These are phyloP conservation scores for Lamproptera curius DNA, from an alignment of 2,888 invertebrate genomes.

Conservation along the genomic window DNA sequence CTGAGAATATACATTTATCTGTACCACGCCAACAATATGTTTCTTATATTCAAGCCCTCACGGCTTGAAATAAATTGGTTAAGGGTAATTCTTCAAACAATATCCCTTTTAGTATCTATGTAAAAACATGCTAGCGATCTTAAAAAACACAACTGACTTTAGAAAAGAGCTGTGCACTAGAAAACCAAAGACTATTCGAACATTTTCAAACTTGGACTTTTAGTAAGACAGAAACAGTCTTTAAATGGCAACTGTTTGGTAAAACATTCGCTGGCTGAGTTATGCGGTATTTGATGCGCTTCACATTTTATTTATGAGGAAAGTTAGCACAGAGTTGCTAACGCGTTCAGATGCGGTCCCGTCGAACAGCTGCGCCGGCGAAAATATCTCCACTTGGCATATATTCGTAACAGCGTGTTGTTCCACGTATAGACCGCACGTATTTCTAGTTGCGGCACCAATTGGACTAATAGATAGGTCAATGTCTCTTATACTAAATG, in stretches of 20 bases:
- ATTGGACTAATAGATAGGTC: slow-evolving; percentile 61
- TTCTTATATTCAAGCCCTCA: too few relatives aligned
- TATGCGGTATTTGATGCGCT: slow-evolving; percentile 1
- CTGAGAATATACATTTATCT: too few relatives aligned
- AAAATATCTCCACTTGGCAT: slow-evolving; percentile 60
- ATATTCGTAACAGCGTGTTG: slow-evolving; percentile 41
- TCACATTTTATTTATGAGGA: slow-evolving; percentile 9
- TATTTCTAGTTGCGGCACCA: slow-evolving; percentile 40
- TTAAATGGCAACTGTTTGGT: neutral
- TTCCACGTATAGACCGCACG: slow-evolving; percentile 30
- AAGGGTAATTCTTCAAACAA: too few relatives aligned
- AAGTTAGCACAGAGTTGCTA: slow-evolving; percentile 9
- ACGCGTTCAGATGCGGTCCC: slow-evolving; percentile 35
- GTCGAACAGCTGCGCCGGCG: slow-evolving; percentile 58
- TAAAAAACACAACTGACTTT: too few relatives aligned
- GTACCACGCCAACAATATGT: too few relatives aligned
- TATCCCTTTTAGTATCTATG: too few relatives aligned
- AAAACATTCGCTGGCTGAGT: neutral
- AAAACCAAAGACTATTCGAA: too few relatives aligned
- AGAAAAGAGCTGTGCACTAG: too few relatives aligned
- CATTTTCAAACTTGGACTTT: neutral
- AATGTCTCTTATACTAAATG: slow-evolving; percentile 60
- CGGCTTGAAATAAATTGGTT: too few relatives aligned
- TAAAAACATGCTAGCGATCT: too few relatives aligned
- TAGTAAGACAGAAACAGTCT: neutral